Conservation (phyloP, 1,140 invertebrate genomes). For the Caenorhabditis brenneri region DNA sequence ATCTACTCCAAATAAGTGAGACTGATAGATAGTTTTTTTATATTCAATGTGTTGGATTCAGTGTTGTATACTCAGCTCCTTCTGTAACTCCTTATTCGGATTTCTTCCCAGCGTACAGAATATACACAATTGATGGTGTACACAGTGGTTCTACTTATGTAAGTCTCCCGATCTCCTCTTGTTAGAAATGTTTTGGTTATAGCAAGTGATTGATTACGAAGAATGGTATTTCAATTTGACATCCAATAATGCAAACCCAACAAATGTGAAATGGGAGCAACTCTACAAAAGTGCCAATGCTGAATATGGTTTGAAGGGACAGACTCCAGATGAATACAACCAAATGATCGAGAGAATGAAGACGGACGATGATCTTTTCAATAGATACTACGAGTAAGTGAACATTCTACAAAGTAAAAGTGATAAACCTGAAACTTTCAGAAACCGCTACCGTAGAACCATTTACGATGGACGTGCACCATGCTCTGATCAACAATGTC, state of each 20-base stretch:
- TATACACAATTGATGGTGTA: conserved; percentile 89
- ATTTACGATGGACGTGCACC: background rate
- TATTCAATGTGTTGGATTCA: too few species aligned
- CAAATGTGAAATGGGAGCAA: background rate
- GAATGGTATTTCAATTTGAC: conserved; percentile 63
- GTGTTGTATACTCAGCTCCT: conserved; percentile 59
- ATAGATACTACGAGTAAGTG: conserved; percentile 34
- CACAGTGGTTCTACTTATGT: conserved; percentile 62
- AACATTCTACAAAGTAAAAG: background rate
- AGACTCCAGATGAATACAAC: conserved; percentile 37
- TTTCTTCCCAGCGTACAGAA: conserved; percentile 90
- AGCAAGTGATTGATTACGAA: conserved; percentile 62
- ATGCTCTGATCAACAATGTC: background rate
- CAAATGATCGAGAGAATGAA: conserved; percentile 49
- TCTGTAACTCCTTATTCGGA: conserved; percentile 73
- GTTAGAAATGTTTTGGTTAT: conserved; percentile 45
- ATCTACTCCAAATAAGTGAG: background rate
- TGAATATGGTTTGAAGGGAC: conserved; percentile 9
- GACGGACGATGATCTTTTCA: conserved; percentile 42
- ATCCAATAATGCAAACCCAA: conserved; percentile 55
- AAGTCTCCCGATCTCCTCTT: background rate
- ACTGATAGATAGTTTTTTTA: too few species aligned
- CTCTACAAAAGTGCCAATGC: background rate
- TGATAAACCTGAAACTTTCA: conserved; percentile 1
- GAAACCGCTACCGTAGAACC: conserved; percentile 3